Percentiles rank a stretch among this genome's conserved stretches.
These are phyloP conservation scores for Eriosoma lanigerum DNA, from an alignment of 1,140 invertebrate genomes.

Conservation along the genomic window DNA sequence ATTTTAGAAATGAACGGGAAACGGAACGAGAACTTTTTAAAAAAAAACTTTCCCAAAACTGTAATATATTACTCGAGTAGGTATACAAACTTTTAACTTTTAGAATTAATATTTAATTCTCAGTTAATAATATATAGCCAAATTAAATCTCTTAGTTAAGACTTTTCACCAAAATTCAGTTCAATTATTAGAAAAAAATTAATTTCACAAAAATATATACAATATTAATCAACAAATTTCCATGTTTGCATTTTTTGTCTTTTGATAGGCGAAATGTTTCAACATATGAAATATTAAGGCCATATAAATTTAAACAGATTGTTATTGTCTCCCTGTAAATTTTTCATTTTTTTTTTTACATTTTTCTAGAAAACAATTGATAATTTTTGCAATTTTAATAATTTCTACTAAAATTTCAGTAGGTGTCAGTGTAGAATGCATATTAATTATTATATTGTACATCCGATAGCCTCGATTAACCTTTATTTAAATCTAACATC, in stretches of 20 bases:
- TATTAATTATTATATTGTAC: no score
- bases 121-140: no score
- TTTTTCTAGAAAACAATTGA: neutral
- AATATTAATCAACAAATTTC: neutral
- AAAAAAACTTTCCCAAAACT: no score
- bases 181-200: conserved; percentile 26
- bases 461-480: neutral
- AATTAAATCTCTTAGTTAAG: neutral
- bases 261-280: conserved; percentile 19
- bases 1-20: no score
- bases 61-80: no score
- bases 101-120: no score
- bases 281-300: conserved; percentile 18
- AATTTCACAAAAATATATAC: conserved; percentile 22
- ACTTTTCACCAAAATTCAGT: neutral
- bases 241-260: neutral
- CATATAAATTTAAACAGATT: conserved; percentile 15
- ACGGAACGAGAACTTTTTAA: no score
- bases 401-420: no score
- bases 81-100: no score
- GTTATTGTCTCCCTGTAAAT: conserved; percentile 29
- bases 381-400: no score
- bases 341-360: neutral
- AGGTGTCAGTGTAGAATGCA: no score
- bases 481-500: no score